Percentiles rank a stretch among this genome's conserved stretches.
phyloP scores from a whole-genome alignment of 2,113 vertebrate genomes.

The Cervus canadensis region DNA sequence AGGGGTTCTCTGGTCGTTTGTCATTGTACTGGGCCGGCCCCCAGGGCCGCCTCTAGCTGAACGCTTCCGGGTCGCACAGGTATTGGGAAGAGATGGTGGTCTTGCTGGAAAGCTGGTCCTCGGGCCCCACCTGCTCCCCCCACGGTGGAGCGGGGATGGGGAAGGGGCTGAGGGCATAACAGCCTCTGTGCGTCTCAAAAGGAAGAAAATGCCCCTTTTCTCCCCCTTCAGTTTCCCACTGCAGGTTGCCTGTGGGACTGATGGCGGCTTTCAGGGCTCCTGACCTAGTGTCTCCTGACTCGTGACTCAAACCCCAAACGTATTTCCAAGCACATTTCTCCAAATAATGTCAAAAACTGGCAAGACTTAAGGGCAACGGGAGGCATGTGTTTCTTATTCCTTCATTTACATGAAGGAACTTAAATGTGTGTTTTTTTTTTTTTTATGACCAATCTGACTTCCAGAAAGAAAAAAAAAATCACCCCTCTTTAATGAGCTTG shows the following conservation, averaged over 20 bases:
- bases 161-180: fast-evolving
- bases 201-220: fast-evolving
- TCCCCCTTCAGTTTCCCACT: fast-evolving
- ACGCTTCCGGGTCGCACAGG: fast-evolving
- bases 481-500: constrained; percentile 29
- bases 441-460: constrained; percentile 17
- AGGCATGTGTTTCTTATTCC: not conserved
- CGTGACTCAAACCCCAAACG: not conserved
- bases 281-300: not conserved
- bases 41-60: fast-evolving
- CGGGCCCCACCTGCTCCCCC: too few relatives aligned
- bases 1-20: not conserved
- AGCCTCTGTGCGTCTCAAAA: fast-evolving
- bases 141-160: not conserved
- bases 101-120: not conserved
- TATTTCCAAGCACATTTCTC: not conserved
- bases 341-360: not conserved
- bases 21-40: not conserved
- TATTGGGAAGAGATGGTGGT: not conserved
- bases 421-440: not conserved
- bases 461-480: not conserved
- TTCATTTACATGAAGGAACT: not conserved
- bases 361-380: not conserved
- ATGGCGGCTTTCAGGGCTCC: not conserved
- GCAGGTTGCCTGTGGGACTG: not conserved